Evolutionary conservation across 2,888 invertebrate species (phyloP), one percentile per base, ranked within the genome.

Genomic region (Orthosia gracilis): DNA sequence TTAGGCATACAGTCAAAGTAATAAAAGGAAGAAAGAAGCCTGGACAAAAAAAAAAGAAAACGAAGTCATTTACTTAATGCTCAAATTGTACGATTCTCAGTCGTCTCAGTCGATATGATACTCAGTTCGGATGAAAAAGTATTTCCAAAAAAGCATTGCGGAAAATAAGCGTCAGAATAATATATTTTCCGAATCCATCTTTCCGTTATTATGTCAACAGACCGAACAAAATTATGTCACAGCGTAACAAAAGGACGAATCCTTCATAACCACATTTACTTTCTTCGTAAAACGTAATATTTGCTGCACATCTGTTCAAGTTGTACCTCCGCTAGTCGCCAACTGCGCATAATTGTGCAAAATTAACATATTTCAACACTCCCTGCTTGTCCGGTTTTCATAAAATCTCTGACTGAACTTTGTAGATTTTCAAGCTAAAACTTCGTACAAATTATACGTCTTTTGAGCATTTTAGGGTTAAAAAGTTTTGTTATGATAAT

Each of bases 361-460:
- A 55, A 91, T 91, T 91, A 87, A 84, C 91, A 90, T 91, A 88
- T 85, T 86, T 76, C 45, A 59, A 65, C 76, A 69, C 74, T 83
- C 31, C 73, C 13, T 17, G 47, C 62, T 62, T 69, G 83, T 77
- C 86, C 86, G 74, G 73, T 61, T 82, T 78, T 87, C 80, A 87
- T 84, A 80, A 84, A 86, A 74, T 58, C 62, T 78, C 62, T 78
- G 58, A 69, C 79, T 80, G 75, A 85, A 82, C 78, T 83, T 80
- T 73, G 68, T 26, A 73, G 69, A 76, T 68, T 83, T 85, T 84
- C 76, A 82, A 55, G 21, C 64, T 84, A 86, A 82, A 66, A 52
- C 61, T 13, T 3, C 31, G 47, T 13, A 52, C 58, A 67, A 61
- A 75, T 47, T 58, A 17, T 55, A 47, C n/a, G 50, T 58, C 61